Conservation (phyloP, 2,797 vertebrate species). For the Momotus momota region DNA sequence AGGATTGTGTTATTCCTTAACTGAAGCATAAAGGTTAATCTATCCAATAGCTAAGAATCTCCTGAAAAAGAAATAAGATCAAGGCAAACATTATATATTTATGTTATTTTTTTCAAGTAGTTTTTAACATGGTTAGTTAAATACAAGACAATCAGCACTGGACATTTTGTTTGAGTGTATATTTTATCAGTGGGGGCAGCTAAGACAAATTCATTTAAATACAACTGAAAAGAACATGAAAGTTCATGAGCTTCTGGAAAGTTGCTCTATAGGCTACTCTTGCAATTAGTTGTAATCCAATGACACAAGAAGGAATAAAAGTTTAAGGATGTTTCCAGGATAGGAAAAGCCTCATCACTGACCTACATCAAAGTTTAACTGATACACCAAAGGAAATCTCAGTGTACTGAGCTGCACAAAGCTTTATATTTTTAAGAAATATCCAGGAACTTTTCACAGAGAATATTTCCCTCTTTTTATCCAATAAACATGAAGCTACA, state of each 20-base stretch:
- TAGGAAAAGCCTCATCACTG: neutral
- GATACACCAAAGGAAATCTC: neutral
- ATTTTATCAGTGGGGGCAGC: neutral
- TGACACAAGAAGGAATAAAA: neutral
- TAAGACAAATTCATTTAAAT: neutral
- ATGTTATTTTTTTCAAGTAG: neutral
- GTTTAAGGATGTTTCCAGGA: neutral
- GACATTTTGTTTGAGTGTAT: neutral
- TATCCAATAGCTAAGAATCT: neutral
- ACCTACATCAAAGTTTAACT: neutral
- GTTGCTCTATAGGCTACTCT: neutral
- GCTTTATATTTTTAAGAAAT: neutral
- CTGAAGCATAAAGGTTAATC: neutral
- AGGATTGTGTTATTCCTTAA: conserved; percentile 36
- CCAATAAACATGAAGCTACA: neutral
- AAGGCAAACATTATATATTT: neutral
- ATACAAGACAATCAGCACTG: neutral
- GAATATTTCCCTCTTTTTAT: neutral
- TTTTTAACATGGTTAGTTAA: conserved; percentile 12
- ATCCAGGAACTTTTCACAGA: neutral
- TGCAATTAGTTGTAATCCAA: neutral
- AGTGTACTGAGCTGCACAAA: neutral
- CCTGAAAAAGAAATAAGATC: neutral
- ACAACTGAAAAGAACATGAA: neutral
- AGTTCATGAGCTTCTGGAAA: neutral